Evolutionary conservation across 2,113 vertebrate genomes (phyloP).

Genomic region (Epinephelus moara): DNA sequence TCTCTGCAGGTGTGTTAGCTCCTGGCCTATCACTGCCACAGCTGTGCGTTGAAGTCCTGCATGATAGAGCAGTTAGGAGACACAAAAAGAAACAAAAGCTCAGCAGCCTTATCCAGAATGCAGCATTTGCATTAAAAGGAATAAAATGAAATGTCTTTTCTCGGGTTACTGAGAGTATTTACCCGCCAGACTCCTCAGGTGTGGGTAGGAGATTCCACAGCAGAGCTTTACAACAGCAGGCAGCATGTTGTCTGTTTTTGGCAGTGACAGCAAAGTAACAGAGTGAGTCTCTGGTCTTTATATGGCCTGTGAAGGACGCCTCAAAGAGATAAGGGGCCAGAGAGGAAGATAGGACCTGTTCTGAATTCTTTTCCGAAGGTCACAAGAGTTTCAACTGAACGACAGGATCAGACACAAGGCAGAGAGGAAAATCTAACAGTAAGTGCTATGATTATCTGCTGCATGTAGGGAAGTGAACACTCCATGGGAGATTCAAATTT

Average conservation of each 20-base stretch:
- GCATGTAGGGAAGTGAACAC: too few relatives aligned
- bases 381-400: slow-evolving; percentile 42
- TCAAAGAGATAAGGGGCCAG: slow-evolving; percentile 75
- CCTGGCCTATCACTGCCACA: slow-evolving; percentile 77
- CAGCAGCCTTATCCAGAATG: neutral
- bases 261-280: slow-evolving; percentile 45
- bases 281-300: slow-evolving; percentile 70
- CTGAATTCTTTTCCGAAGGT: slow-evolving; percentile 76
- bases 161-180: slow-evolving; percentile 17
- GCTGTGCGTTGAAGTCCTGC: slow-evolving; percentile 82
- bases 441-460: too few relatives aligned
- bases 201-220: slow-evolving; percentile 88
- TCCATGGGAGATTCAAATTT: too few relatives aligned
- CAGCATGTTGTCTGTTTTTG: slow-evolving; percentile 79
- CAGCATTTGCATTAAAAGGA: neutral
- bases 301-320: slow-evolving; percentile 80
- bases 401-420: slow-evolving; percentile 2
- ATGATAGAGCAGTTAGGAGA: neutral
- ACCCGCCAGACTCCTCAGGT: slow-evolving; percentile 83
- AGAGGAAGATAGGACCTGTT: slow-evolving; percentile 72
- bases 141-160: neutral
- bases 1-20: slow-evolving; percentile 68
- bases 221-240: slow-evolving; percentile 87
- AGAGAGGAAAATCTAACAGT: neutral
- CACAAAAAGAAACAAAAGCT: neutral